A percentile compares a stretch with the other conserved stretches of the same genome.
Conservation (phyloP, 2,888 invertebrate genomes). For the Cylindroiulus punctatus region DNA sequence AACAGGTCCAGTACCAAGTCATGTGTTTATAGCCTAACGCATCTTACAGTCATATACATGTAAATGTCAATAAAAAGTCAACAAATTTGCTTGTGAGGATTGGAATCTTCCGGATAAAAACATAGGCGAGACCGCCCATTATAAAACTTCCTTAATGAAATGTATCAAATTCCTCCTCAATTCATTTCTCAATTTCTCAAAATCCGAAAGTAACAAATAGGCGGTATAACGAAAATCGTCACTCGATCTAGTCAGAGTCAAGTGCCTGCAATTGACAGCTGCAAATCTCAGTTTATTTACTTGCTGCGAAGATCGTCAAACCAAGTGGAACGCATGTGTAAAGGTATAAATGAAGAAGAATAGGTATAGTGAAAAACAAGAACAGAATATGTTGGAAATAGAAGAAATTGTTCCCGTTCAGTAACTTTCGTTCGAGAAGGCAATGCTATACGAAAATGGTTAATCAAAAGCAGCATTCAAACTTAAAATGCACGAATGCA, state of each 20-base stretch:
- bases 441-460: too few species aligned
- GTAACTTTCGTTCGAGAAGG: too few species aligned
- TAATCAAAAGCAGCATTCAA: too few species aligned
- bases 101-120: not conserved
- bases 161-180: conserved; percentile 24
- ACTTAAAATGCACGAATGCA: too few species aligned
- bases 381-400: not conserved
- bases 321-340: not conserved
- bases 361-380: not conserved
- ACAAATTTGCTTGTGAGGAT: not conserved
- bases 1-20: too few species aligned
- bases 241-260: conserved; percentile 48
- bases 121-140: not conserved
- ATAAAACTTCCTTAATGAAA: not conserved
- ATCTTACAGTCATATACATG: not conserved
- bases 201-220: conserved; percentile 10
- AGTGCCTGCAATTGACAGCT: conserved; percentile 14
- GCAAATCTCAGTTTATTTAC: conserved; percentile 44
- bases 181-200: conserved; percentile 36
- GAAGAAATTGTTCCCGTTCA: too few species aligned
- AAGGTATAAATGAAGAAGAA: not conserved
- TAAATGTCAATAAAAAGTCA: not conserved
- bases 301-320: not conserved
- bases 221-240: not conserved
- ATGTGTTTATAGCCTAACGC: too few species aligned